Evolutionary conservation across 2,797 vertebrate species (phyloP), one percentile per base, ranked within the genome.

Genomic region (Mormyrus proboscirostris): DNA sequence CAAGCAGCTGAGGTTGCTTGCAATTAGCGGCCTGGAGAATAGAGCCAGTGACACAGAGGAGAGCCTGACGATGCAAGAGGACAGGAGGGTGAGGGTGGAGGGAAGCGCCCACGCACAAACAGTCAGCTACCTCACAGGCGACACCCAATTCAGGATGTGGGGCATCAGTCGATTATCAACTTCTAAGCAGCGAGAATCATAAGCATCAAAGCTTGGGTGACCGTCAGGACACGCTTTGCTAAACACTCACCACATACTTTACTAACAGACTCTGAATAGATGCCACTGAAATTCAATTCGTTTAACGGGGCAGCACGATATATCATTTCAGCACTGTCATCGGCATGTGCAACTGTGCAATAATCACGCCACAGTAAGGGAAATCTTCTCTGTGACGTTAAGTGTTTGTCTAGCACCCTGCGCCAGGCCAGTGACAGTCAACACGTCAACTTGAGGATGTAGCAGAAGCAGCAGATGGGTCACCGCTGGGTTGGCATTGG

Each of bases 1-100:
- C 95, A 95, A 95, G 91, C 88, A 93, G 94, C 29, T 76, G 12
- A 76, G 94, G 94, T 91, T 91, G 90, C 86, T 38, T 95, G 94
- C 93, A 95, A 95, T 95, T 94, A 95, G 92, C 94, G 93, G 93
- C 88, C 94, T 95, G 94, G 93, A 94, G 95, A 96, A 95, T 0
- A 12, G 25, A 12, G 9, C 62, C 62, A 22, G 57, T 0, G n/a
- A 22, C 6, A 22, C n/a, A 0, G n/a, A 59, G n/a, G 93, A 93
- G 93, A 95, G 95, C 94, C 94, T 89, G 29, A 12, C 10, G 4
- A 6, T 38, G 29, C 92, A 88, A 90, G 92, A 65, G 92, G 90
- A 91, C 83, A 14, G 62, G 86, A 90, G 93, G 94, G 94, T 94
- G 94, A 95, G 93, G 91, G 92, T 94, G 93, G 95, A 90, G 84